Base-by-base conservation (phyloP, 2,888 invertebrate genomes). In the Lingula anatina region DNA sequence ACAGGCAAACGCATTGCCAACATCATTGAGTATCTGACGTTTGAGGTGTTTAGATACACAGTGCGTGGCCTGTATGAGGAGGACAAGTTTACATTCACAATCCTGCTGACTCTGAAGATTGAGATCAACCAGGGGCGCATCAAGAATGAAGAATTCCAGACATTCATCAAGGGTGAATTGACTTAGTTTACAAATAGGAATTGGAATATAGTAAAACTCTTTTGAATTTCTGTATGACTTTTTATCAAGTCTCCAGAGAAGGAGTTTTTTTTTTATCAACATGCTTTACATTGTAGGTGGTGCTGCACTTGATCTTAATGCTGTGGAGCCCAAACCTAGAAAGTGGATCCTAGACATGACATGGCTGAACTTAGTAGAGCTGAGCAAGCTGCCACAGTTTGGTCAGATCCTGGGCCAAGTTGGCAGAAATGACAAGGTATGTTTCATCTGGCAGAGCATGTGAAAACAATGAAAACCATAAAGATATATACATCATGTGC, bases 41-140 rank as follows among this genome's bases (percentile, higher is more conserved):
- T 86, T 66, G 91, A 92, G 78, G 90, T 93, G 0, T 95, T 93
- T 88, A 86, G 85, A 31, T 95, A 94, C 72, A 92, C 93, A 0
- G 84, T 89, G 61, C 83, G 96, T 45, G 92, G 94, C 73, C 83
- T 95, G 39, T 96, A 94, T 68, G 95, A 95, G 73, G 83, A 88
- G 20, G 94, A 96, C 74, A 94, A 95, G 75, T 86, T 90, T 42
- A 78, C 95, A 12, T 96, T 94, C 70, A 94, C 95, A 0, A 76
- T 96, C 26, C 89, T 96, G 86, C 81, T 96, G 76, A 93, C 91
- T 0, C 89, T 96, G 81, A 96, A 96, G 80, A 91, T 96, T 57
- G 93, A 95, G 75, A 85, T 90, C 58, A 87, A 92, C 61, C 84
- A 86, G 40, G 86, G 84, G 0, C 80, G 83, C 36, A 88, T 96